phyloP scores from a whole-genome alignment of 1,140 invertebrate genomes.

The Rhyzopertha dominica region DNA sequence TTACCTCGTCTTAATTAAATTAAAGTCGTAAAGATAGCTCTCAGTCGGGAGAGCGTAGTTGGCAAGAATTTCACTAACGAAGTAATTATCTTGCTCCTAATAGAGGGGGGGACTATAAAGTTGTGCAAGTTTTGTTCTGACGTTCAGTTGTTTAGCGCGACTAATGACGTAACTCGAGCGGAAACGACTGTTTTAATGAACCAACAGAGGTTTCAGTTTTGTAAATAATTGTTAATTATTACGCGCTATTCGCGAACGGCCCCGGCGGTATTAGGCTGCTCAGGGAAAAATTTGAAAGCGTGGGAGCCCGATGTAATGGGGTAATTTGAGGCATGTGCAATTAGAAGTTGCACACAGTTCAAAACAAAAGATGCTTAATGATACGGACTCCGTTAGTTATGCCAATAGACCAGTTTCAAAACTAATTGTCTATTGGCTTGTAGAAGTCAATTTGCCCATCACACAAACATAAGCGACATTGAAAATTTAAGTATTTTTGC shows the following conservation, averaged over 20 bases:
- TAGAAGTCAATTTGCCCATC: too few relatives aligned
- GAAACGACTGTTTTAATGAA: conserved; percentile 40
- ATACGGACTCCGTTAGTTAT: too few relatives aligned
- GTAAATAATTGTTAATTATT: conserved; percentile 31
- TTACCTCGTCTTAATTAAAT: conserved; percentile 38
- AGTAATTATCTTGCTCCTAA: conserved; percentile 42
- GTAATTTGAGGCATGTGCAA: too few relatives aligned
- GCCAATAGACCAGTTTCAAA: conserved; percentile 5
- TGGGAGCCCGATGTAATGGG: too few relatives aligned
- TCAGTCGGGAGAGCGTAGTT: conserved; percentile 24
- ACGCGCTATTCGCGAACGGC: too few relatives aligned
- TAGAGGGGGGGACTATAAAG: conserved; percentile 29
- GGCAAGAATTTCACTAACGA: conserved; percentile 42
- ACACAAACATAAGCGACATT: too few relatives aligned
- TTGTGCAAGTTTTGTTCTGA: conserved; percentile 36
- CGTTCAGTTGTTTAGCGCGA: conserved; percentile 35
- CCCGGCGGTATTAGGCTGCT: too few relatives aligned
- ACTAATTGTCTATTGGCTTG: conserved; percentile 21
- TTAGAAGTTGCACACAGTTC: too few relatives aligned
- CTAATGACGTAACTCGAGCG: conserved; percentile 41
- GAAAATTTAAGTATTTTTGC: too few relatives aligned
- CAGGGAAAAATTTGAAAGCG: too few relatives aligned
- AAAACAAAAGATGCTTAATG: too few relatives aligned
- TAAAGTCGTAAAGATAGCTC: conserved; percentile 34
- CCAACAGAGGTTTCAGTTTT: conserved; percentile 23